Conservation (phyloP, 2,113 vertebrate species). For the Tetraodon nigroviridis region DNA sequence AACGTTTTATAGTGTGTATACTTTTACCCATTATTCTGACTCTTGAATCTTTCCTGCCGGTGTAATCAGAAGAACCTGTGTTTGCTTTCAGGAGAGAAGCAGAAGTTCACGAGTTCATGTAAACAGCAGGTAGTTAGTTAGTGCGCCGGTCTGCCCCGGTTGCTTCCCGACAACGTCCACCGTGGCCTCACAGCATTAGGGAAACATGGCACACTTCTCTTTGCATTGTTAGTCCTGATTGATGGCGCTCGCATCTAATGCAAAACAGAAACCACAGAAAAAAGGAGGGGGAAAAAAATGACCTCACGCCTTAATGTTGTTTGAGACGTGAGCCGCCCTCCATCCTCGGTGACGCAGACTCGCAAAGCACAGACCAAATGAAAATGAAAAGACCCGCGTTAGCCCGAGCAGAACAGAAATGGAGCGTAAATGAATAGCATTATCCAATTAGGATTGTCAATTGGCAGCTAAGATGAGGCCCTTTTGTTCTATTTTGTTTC, state of each 20-base stretch:
- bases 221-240: conserved; percentile 37
- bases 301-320: conserved; percentile 38
- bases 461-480: conserved; percentile 46
- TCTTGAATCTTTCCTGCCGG: no score
- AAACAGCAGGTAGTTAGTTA: neutral
- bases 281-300: conserved; percentile 18
- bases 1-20: no score
- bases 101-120: no score
- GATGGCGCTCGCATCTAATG: conserved; percentile 52
- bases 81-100: no score
- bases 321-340: conserved; percentile 25
- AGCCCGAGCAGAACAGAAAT: conserved; percentile 44
- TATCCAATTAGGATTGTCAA: conserved; percentile 57
- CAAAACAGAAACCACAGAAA: conserved; percentile 56
- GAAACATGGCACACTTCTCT: neutral
- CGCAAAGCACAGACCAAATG: conserved; percentile 24
- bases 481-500: no score
- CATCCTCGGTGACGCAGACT: conserved; percentile 17
- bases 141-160: neutral
- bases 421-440: conserved; percentile 59
- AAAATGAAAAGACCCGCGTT: conserved; percentile 55
- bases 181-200: conserved; percentile 3
- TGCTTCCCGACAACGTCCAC: neutral
- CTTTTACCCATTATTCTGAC: no score
- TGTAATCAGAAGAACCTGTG: no score